Evolutionary conservation across 2,113 vertebrate species (phyloP).

Genomic region (Corythaixoides concolor): DNA sequence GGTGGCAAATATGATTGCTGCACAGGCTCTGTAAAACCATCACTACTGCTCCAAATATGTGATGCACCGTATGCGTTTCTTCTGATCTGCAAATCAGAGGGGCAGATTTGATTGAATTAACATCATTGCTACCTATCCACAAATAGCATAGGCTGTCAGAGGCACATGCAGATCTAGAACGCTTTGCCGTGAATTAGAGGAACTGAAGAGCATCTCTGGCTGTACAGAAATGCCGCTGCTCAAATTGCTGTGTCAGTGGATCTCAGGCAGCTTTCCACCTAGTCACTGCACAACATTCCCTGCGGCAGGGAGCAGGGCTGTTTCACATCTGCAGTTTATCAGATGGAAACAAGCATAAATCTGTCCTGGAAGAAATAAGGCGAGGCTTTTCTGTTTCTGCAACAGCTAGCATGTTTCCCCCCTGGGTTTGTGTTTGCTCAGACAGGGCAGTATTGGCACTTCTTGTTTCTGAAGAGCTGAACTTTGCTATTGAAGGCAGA

Average conservation of each 20-base stretch:
- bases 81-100: not conserved
- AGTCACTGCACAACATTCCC: conserved; percentile 43
- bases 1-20: not conserved
- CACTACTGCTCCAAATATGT: not conserved
- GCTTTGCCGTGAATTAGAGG: not conserved
- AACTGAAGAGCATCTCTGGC: not conserved
- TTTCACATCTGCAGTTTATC: conserved; percentile 70
- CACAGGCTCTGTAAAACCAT: not conserved
- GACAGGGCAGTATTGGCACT: conserved; percentile 50
- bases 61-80: not conserved
- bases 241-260: conserved; percentile 10
- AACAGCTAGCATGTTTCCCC: conserved; percentile 53
- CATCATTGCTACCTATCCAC: not conserved
- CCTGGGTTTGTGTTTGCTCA: conserved; percentile 36
- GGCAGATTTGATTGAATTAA: not conserved
- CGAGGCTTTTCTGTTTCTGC: conserved; percentile 55
- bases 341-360: conserved; percentile 56
- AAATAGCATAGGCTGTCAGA: not conserved
- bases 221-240: not conserved
- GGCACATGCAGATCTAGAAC: not conserved
- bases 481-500: not conserved
- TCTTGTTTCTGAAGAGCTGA: conserved; percentile 36
- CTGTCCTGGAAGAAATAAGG: conserved; percentile 66
- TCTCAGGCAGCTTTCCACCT: not conserved
- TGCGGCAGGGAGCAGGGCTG: conserved; percentile 35